Conservation (phyloP, 2,113 vertebrate genomes). For the Empidonax alnorum region DNA sequence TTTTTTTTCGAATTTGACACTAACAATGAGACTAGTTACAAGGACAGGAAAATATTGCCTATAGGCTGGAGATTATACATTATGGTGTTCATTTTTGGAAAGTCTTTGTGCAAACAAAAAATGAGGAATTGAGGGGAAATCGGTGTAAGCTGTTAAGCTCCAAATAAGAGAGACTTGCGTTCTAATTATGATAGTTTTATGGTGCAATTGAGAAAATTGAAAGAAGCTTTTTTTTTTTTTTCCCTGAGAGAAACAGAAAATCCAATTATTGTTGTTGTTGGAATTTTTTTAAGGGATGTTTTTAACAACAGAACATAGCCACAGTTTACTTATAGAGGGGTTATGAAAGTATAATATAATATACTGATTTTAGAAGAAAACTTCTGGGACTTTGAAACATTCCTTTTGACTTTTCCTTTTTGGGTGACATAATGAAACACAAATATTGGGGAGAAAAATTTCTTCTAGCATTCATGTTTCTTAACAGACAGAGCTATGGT, state of each 20-base stretch:
- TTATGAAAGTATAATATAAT: neutral
- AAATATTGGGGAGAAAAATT: constrained; percentile 35
- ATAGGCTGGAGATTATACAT: neutral
- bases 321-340: neutral
- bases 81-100: neutral
- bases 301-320: neutral
- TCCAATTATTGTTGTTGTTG: neutral
- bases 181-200: constrained; percentile 29
- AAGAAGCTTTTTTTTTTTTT: neutral
- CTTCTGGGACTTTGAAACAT: neutral
- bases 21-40: neutral
- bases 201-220: neutral
- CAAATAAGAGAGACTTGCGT: neutral
- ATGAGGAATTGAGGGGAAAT: neutral
- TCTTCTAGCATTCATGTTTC: constrained; percentile 44
- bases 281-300: neutral
- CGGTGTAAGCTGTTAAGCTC: neutral
- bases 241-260: neutral
- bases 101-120: neutral
- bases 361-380: neutral
- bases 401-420: constrained; percentile 17
- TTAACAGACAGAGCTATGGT: constrained; percentile 42
- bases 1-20: neutral
- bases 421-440: constrained; percentile 18
- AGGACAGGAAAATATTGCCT: neutral